Evolutionary conservation across 2,113 vertebrate species (phyloP).

Genomic region (Scytalopus superciliaris): DNA sequence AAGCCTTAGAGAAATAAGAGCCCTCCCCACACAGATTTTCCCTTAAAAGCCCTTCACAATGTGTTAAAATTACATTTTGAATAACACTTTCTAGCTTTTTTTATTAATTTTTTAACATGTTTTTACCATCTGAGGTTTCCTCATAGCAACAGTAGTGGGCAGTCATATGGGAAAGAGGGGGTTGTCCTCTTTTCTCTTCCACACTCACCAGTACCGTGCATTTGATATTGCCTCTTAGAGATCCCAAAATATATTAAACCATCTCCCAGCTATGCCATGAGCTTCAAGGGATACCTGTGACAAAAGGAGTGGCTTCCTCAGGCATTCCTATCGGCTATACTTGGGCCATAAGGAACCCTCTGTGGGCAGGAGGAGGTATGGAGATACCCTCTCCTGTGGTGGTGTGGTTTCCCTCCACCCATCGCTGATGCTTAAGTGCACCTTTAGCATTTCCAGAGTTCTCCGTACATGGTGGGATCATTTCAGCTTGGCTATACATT

Average conservation of each 20-base stretch:
- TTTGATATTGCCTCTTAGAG: background rate
- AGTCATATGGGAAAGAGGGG: background rate
- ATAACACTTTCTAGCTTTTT: constrained; percentile 52
- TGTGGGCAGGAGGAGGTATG: background rate
- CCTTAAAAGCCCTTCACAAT: constrained; percentile 59
- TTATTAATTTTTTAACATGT: constrained; percentile 47
- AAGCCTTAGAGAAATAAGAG: constrained; percentile 38
- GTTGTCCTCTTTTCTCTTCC: constrained; percentile 6
- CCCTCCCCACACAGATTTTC: constrained; percentile 20
- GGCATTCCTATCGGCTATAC: background rate
- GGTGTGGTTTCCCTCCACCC: background rate
- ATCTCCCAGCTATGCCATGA: background rate
- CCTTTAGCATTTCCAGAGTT: background rate
- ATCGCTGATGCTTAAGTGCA: background rate
- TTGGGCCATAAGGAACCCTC: background rate
- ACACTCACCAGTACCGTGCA: rapidly evolving
- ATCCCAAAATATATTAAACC: background rate
- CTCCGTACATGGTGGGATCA: background rate
- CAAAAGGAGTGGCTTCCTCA: background rate
- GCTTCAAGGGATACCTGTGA: background rate
- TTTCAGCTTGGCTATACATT: constrained; percentile 56
- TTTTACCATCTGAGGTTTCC: constrained; percentile 31
- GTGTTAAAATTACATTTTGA: constrained; percentile 61
- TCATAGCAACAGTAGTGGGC: background rate
- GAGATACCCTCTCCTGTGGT: background rate